phyloP scores from a whole-genome alignment of 2,113 vertebrate genomes.

The Andinoacara biseriatus region DNA sequence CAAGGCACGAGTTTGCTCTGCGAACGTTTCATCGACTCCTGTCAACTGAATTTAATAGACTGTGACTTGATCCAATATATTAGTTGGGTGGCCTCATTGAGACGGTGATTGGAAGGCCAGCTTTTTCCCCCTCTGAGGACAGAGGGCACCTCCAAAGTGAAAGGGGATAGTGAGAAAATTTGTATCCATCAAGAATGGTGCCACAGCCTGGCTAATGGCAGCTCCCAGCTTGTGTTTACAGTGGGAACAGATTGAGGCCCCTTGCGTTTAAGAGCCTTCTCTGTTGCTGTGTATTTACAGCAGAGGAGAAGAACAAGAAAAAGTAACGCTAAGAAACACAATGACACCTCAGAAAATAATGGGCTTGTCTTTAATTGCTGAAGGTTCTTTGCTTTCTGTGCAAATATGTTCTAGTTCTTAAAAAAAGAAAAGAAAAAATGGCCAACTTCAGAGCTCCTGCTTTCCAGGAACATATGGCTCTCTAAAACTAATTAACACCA shows the following conservation, averaged over 20 bases:
- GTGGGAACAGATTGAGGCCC: slow-evolving; percentile 42
- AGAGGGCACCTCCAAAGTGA: slow-evolving; percentile 3
- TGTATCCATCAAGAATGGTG: slow-evolving; percentile 55
- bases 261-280: slow-evolving; percentile 58
- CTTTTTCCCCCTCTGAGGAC: neutral
- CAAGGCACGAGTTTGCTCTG: neutral
- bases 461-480: slow-evolving; percentile 53
- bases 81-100: slow-evolving; percentile 28
- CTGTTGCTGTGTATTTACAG: slow-evolving; percentile 33
- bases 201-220: slow-evolving; percentile 54
- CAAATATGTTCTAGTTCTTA: slow-evolving; percentile 20
- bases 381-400: neutral
- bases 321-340: neutral
- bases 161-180: slow-evolving; percentile 32
- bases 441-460: neutral
- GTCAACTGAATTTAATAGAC: slow-evolving; percentile 47
- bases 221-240: slow-evolving; percentile 65
- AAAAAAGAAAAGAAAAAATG: neutral
- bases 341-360: neutral
- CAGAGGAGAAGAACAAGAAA: neutral
- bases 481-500: slow-evolving; percentile 64
- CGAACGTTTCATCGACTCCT: slow-evolving; percentile 42
- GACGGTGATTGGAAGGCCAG: slow-evolving; percentile 14
- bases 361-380: neutral
- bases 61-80: slow-evolving; percentile 49